Conservation (phyloP, 1,140 invertebrate species). For the Marisa cornuarietis region DNA sequence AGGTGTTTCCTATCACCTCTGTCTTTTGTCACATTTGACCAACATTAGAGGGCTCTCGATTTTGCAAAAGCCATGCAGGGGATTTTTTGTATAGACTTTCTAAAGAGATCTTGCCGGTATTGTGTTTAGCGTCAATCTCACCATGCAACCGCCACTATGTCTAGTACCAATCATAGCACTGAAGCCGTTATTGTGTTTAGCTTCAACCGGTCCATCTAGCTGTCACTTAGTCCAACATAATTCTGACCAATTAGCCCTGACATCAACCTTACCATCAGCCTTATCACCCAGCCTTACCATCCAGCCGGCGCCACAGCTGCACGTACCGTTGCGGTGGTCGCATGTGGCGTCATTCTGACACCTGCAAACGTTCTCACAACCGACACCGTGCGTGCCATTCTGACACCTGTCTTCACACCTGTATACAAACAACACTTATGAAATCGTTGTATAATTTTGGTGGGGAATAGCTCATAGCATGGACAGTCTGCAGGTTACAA, state of each 20-base stretch:
- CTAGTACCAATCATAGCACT: neutral
- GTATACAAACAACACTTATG: neutral
- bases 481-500: too few species aligned
- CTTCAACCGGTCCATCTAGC: neutral
- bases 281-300: conserved; percentile 23
- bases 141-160: too few species aligned
- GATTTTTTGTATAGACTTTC: too few species aligned
- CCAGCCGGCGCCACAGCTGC: conserved; percentile 79
- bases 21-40: too few species aligned
- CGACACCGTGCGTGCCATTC: conserved; percentile 76
- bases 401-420: conserved; percentile 69
- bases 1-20: too few species aligned
- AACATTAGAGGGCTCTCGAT: too few species aligned
- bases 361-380: conserved; percentile 81
- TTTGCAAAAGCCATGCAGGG: too few species aligned
- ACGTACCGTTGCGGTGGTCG: conserved; percentile 84
- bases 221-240: neutral
- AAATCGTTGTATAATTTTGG: too few species aligned
- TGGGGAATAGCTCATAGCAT: too few species aligned
- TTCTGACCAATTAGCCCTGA: neutral
- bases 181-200: neutral
- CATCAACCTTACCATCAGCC: neutral
- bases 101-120: too few species aligned
- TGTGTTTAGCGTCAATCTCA: too few species aligned
- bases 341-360: conserved; percentile 84